Conservation (phyloP, 2,888 invertebrate genomes). For the Rhaphigaster nebulosa region DNA sequence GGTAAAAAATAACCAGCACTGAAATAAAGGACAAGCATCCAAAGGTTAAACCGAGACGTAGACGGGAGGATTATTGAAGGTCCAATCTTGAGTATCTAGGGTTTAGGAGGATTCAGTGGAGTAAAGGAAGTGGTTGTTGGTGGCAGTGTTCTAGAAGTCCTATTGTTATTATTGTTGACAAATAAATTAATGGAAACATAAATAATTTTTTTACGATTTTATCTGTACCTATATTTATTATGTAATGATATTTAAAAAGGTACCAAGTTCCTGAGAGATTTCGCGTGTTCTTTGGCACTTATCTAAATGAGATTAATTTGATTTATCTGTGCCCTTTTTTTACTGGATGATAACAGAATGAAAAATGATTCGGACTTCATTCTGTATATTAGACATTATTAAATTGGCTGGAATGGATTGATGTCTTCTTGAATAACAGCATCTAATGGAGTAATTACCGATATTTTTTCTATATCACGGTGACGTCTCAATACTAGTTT, state of each 20-base stretch:
- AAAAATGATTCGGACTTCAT: constrained; percentile 21
- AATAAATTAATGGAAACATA: not conserved
- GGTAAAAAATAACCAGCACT: not conserved
- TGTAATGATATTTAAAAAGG: not conserved
- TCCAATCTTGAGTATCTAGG: not conserved
- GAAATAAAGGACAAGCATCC: too few relatives aligned
- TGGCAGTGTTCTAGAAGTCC: too few relatives aligned
- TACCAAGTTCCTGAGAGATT: not conserved
- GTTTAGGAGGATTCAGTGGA: not conserved
- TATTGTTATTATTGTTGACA: not conserved
- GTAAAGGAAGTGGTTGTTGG: not conserved
- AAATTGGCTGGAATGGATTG: not conserved
- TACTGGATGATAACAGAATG: not conserved
- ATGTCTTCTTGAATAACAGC: not conserved
- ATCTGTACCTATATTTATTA: not conserved
- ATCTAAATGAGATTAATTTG: not conserved
- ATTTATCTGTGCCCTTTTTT: constrained; percentile 12
- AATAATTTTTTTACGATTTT: not conserved
- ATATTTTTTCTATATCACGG: not conserved
- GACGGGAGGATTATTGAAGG: not conserved
- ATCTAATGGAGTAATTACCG: not conserved
- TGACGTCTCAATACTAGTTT: not conserved
- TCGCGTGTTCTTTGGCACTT: not conserved
- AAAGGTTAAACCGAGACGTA: not conserved
- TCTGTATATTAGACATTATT: not conserved